Conservation (phyloP, 1,140 invertebrate species). For the Marisa cornuarietis region DNA sequence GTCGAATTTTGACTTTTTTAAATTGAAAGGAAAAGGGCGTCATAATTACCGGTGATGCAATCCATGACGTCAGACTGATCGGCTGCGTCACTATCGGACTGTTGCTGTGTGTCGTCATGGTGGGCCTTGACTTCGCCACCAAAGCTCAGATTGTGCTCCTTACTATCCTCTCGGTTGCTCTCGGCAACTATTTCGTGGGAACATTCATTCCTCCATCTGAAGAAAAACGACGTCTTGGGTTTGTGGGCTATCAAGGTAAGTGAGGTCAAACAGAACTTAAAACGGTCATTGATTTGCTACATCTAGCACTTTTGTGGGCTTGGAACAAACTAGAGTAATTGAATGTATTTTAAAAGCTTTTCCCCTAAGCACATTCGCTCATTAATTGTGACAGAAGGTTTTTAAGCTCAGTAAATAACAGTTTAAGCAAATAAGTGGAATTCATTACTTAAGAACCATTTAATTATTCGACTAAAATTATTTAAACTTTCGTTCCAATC, state of each 20-base stretch:
- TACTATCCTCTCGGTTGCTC: constrained; percentile 86
- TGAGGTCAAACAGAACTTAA: too few species aligned
- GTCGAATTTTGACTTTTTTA: not conserved
- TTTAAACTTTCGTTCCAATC: too few species aligned
- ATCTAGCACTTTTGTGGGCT: too few species aligned
- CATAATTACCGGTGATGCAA: constrained; percentile 53
- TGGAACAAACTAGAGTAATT: too few species aligned
- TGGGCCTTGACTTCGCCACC: constrained; percentile 70
- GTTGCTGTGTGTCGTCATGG: constrained; percentile 60
- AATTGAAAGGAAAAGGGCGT: constrained; percentile 47
- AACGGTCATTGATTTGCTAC: too few species aligned
- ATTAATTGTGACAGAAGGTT: too few species aligned
- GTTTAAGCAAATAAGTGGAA: too few species aligned
- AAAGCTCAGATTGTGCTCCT: constrained; percentile 89
- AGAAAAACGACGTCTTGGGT: constrained; percentile 81
- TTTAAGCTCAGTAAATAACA: too few species aligned
- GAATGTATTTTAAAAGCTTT: too few species aligned
- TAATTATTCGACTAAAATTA: too few species aligned
- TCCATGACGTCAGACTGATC: constrained; percentile 72
- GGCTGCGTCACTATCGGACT: constrained; percentile 66
- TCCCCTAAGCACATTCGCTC: too few species aligned
- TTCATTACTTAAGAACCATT: too few species aligned
- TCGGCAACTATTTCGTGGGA: constrained; percentile 78
- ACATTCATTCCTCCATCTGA: constrained; percentile 81
- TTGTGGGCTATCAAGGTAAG: constrained; percentile 85